Conservation (phyloP, 2,888 invertebrate genomes). For the Machimus rusticus region DNA sequence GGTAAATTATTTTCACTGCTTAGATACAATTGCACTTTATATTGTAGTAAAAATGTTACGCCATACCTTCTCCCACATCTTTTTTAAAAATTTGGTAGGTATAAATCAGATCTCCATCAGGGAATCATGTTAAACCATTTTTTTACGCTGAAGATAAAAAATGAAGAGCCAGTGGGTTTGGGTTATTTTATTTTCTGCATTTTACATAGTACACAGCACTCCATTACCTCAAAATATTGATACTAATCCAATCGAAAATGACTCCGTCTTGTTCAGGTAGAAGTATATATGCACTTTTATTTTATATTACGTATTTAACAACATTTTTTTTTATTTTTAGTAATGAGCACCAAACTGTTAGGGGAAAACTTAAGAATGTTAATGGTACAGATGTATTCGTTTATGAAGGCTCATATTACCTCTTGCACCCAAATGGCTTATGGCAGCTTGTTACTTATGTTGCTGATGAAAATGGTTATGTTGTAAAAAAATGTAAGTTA, state of each 20-base stretch:
- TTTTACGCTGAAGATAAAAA: not conserved
- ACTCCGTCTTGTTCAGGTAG: not conserved
- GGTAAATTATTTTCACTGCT: not conserved
- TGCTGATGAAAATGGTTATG: not conserved
- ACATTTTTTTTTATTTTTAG: not conserved
- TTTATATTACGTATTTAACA: not conserved
- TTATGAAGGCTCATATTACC: not conserved
- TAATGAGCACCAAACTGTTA: not conserved
- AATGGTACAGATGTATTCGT: not conserved
- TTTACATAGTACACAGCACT: not conserved
- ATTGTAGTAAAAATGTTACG: not conserved
- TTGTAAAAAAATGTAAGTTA: not conserved
- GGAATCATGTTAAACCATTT: not conserved
- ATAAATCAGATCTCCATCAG: not conserved
- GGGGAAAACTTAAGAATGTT: not conserved
- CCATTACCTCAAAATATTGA: not conserved
- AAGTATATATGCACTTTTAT: not conserved
- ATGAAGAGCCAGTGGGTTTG: not conserved
- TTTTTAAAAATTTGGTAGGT: not conserved
- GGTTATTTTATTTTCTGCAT: not conserved
- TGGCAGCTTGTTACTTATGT: not conserved
- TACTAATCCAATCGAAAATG: not conserved
- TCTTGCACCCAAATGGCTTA: not conserved
- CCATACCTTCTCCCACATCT: not conserved
- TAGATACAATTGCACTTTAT: not conserved